Evolutionary conservation across 2,113 vertebrate species (phyloP).

Genomic region (Nibea albiflora): DNA sequence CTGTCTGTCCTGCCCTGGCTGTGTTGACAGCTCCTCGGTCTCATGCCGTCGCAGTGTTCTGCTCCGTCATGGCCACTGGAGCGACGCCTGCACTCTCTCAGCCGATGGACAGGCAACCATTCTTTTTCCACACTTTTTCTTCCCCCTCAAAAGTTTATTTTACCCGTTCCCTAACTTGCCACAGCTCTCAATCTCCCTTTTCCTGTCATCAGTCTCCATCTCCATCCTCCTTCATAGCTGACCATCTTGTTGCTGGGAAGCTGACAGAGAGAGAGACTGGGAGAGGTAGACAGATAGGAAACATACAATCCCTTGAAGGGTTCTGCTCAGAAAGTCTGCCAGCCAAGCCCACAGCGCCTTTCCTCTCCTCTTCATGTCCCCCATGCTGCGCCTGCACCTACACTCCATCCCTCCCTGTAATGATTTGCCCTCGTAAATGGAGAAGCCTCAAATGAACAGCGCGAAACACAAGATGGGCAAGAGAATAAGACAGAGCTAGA

Average conservation of each 20-base stretch:
- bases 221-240: constrained; percentile 47
- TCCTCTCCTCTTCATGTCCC: constrained; percentile 40
- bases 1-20: constrained; percentile 64
- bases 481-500: constrained; percentile 22
- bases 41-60: constrained; percentile 71
- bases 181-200: constrained; percentile 39
- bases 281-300: constrained; percentile 44
- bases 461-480: constrained; percentile 32
- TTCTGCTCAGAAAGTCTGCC: constrained; percentile 69
- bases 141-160: constrained; percentile 67
- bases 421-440: constrained; percentile 25
- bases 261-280: constrained; percentile 40
- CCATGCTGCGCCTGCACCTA: constrained; percentile 50
- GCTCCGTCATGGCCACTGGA: constrained; percentile 81
- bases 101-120: constrained; percentile 72
- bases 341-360: constrained; percentile 56
- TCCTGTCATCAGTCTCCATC: constrained; percentile 61
- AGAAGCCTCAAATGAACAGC: constrained; percentile 38
- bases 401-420: constrained; percentile 39
- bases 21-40: constrained; percentile 78
- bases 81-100: constrained; percentile 75
- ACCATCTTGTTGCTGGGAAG: constrained; percentile 61
- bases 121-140: constrained; percentile 55
- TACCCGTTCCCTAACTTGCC: constrained; percentile 41
- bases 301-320: constrained; percentile 57